A percentile compares a stretch with the other conserved stretches of the same genome.
Conservation (phyloP, 1,140 invertebrate genomes). For the Diuraphis noxia region DNA sequence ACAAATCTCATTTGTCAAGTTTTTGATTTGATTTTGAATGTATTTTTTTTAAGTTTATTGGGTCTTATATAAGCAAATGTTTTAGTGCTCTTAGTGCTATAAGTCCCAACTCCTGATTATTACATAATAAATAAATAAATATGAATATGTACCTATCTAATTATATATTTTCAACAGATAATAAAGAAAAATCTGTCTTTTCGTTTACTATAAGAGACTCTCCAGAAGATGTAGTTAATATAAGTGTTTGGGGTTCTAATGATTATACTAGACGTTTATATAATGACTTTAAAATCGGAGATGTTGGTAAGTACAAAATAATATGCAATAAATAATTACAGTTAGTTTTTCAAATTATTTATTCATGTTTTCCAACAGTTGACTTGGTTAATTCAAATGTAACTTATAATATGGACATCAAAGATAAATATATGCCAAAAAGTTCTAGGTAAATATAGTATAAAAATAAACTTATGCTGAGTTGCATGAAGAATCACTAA, state of each 20-base stretch:
- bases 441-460: neutral
- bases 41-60: too few species aligned
- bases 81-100: too few species aligned
- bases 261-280: constrained; percentile 65
- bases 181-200: constrained; percentile 65
- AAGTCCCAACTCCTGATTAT: too few species aligned
- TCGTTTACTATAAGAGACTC: constrained; percentile 73
- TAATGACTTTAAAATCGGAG: constrained; percentile 67
- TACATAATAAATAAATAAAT: neutral
- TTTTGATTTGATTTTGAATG: too few species aligned
- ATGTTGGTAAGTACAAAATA: constrained; percentile 64
- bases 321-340: neutral
- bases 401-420: neutral
- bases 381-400: constrained; percentile 48
- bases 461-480: neutral
- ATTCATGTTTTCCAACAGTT: constrained; percentile 29
- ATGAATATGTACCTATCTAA: neutral
- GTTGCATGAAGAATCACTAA: too few species aligned
- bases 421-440: constrained; percentile 13
- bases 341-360: neutral
- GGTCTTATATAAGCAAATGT: too few species aligned
- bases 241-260: constrained; percentile 69
- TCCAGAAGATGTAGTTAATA: constrained; percentile 69
- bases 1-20: too few species aligned
- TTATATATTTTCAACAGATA: constrained; percentile 53